Conservation (phyloP, 2,113 vertebrate species). For the Shinisaurus crocodilurus region DNA sequence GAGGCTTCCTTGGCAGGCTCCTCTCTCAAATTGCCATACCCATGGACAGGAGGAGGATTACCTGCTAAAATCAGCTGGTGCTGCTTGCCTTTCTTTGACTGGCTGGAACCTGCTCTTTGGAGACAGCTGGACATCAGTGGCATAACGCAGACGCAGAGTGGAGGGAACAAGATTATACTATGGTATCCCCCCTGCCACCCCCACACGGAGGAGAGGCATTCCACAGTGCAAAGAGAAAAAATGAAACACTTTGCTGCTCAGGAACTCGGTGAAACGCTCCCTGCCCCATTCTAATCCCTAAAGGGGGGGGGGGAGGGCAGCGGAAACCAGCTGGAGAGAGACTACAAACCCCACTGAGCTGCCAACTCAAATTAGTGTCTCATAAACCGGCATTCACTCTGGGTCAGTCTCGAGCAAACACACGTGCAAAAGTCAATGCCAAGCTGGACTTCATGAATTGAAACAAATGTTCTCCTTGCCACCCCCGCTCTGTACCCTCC, state of each 20-base stretch:
- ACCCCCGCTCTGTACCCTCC: conserved; percentile 31
- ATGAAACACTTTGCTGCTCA: conserved; percentile 29
- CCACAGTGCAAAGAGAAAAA: not conserved
- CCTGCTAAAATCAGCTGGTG: conserved; percentile 64
- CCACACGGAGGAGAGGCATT: conserved; percentile 14
- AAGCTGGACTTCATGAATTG: conserved; percentile 46
- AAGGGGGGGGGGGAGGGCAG: not conserved
- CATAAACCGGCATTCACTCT: conserved; percentile 1
- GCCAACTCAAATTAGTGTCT: conserved; percentile 48
- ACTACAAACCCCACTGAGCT: conserved; percentile 37
- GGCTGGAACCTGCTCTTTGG: conserved; percentile 56
- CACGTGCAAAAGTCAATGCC: not conserved
- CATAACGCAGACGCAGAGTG: conserved; percentile 16
- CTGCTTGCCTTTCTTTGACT: conserved; percentile 46
- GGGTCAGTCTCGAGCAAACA: conserved; percentile 38
- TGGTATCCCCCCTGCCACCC: conserved; percentile 21
- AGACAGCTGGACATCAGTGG: conserved; percentile 60
- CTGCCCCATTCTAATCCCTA: conserved; percentile 27
- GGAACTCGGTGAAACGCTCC: conserved; percentile 29
- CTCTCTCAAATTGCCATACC: not conserved
- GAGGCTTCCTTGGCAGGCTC: fast-evolving
- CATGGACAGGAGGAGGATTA: conserved; percentile 37
- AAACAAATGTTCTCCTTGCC: conserved; percentile 68
- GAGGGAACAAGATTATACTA: conserved; percentile 31
- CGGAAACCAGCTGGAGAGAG: conserved; percentile 51